Evolutionary conservation across 2,797 vertebrate genomes (phyloP).

Genomic region (Lagodon rhomboides): DNA sequence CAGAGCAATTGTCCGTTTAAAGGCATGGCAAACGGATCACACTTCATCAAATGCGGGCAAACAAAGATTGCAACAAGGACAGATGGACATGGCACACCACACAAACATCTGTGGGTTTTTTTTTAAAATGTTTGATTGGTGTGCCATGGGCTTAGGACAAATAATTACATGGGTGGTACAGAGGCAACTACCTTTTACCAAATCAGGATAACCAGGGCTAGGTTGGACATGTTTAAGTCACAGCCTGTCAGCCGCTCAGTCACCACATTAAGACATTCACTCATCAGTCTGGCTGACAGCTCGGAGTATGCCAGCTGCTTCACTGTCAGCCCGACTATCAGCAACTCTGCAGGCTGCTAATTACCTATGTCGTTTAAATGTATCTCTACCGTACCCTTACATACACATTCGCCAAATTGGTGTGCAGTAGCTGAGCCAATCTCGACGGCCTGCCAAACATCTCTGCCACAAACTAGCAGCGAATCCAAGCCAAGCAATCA

Average conservation of each 20-base stretch:
- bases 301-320: slow-evolving; percentile 58
- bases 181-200: background rate
- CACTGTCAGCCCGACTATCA: slow-evolving; percentile 55
- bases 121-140: too few relatives aligned
- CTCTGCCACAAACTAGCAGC: slow-evolving; percentile 27
- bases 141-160: too few relatives aligned
- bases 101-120: too few relatives aligned
- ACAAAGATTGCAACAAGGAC: too few relatives aligned
- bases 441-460: slow-evolving; percentile 44
- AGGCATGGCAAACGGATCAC: too few relatives aligned
- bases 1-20: too few relatives aligned
- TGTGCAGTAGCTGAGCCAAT: slow-evolving; percentile 31
- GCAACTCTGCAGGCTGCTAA: slow-evolving; percentile 70
- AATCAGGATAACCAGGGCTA: background rate
- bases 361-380: slow-evolving; percentile 58
- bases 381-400: slow-evolving; percentile 15
- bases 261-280: slow-evolving; percentile 27
- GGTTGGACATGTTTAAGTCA: slow-evolving; percentile 19
- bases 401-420: slow-evolving; percentile 41
- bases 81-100: too few relatives aligned
- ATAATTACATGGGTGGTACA: background rate
- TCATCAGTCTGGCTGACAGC: slow-evolving; percentile 46
- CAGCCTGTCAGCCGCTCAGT: slow-evolving; percentile 29
- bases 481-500: slow-evolving; percentile 34
- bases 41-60: too few relatives aligned